These are phyloP conservation scores for Ochotona princeps DNA, from an alignment of 2,113 vertebrate genomes.

Conservation along the genomic window DNA sequence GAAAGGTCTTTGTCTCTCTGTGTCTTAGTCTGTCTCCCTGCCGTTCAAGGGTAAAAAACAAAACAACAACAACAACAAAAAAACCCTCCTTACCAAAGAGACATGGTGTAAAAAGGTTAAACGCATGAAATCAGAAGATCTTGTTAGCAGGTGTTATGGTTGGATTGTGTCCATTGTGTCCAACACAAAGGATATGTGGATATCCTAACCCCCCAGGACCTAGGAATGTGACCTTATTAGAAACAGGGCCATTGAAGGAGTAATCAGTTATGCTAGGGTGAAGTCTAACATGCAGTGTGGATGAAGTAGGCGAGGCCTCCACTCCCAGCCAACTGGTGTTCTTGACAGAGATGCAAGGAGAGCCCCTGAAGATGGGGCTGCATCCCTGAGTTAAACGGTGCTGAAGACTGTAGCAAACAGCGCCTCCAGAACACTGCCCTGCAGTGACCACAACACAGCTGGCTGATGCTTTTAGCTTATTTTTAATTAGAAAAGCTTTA, in stretches of 20 bases:
- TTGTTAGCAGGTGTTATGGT: not conserved
- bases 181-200: not conserved
- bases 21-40: too few species aligned
- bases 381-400: too few species aligned
- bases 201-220: not conserved
- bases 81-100: too few species aligned
- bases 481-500: too few species aligned
- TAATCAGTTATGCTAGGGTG: too few species aligned
- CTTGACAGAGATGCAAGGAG: not conserved
- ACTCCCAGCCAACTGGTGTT: not conserved
- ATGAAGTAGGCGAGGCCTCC: rapidly evolving
- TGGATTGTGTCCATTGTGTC: not conserved
- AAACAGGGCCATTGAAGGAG: not conserved
- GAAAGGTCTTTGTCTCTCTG: too few species aligned
- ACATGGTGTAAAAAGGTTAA: not conserved
- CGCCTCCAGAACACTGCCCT: not conserved
- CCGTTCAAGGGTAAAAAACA: too few species aligned
- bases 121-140: not conserved
- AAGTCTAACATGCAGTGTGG: not conserved
- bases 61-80: too few species aligned
- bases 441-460: not conserved
- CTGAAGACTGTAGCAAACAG: not conserved
- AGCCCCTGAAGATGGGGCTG: not conserved
- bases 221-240: not conserved
- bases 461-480: too few species aligned